Base-by-base conservation (phyloP, 2,888 invertebrate genomes). In the Oscheius sp. region DNA sequence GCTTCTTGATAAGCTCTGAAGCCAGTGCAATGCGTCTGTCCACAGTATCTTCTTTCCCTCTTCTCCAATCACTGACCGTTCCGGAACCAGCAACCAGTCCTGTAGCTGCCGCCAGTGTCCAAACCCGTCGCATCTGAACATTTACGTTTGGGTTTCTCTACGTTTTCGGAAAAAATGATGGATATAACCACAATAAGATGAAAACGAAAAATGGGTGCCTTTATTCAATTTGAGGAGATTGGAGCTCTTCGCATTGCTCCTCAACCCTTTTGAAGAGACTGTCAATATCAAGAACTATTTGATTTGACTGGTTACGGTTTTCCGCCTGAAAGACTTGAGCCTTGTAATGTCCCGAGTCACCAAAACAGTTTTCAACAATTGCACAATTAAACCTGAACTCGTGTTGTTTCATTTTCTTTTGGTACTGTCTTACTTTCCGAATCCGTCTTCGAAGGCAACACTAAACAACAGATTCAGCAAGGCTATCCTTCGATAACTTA, bases 401-500 rank as follows among this genome's bases (percentile, higher is more conserved):
- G 13, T 21, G 2, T 48, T 7, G 5, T 47, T 21, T 59, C 9
- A 3, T 13, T 37, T 5, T 42, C 3, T 42, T 42, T 5, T 3
- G 29, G n/a, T 2, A 29, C 32, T 50, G 9, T 50, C 74, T 47
- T 10, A 77, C 79, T 74, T 77, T 53, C 77, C 78, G 51, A 77
- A 74, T 33, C 77, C 76, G 58, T 80, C 80, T 13, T 70, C 65
- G 33, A 68, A 79, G 33, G 75, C 73, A 0, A 76, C 74, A 21
- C 74, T 50, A 1, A 79, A 55, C 0, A 79, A 35, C 1, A 78
- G 29, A 29, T 79, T 72, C 7, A 80, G 51, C 7, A 80, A 58
- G n/a, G 80, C 76, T 35, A 77, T 71, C n/a, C 80, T 51, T 7
- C 68, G 21, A 13, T 59, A 51, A 2, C 75, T 76, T 2, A 63